Base-by-base conservation (phyloP, 2,888 invertebrate genomes). In the Chrysolina americana region DNA sequence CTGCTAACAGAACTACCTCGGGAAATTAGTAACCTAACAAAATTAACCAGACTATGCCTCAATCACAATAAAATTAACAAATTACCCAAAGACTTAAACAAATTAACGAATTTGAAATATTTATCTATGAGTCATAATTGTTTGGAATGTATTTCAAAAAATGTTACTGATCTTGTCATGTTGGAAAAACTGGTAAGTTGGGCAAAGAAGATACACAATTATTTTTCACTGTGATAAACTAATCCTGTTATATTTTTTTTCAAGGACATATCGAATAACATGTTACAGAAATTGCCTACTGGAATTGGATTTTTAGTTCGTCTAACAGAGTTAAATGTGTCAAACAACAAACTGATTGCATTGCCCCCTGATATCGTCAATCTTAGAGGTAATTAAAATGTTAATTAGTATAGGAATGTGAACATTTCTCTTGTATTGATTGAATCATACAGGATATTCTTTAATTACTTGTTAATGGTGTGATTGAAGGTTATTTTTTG, bases 271-370 rank as follows among this genome's bases (percentile, higher is more conserved):
- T 95, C 95, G 47, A 90, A 93, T 89, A 96, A 96, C 89, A 90
- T 92, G 83, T 88, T 97, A 88, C 89, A 89, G 79, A 88, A 87
- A 76, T 87, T 98, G 85, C 96, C 97, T 36, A 90, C 92, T 78
- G 95, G 95, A 83, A 92, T 97, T 90, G 96, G 96, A 78, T 96
- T 94, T 88, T 88, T 96, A 87, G 94, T 95, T 76, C 92, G 95
- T 81, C 89, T 96, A 86, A 92, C 91, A 72, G 92, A 93, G 84
- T 88, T 96, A 79, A 92, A 94, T 86, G 86, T 95, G 75, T 93
- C 94, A 80, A 90, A 94, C 88, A 96, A 96, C 88, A 90, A 92
- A 87, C 89, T 96, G 80, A 89, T 89, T 84, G 92, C 93, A 85
- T 87, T 96, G 82, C 96, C 96, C 50, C 92, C 93, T 74, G 96